Base-by-base conservation (phyloP, 2,113 vertebrate genomes). In the Tyrannus savana region DNA sequence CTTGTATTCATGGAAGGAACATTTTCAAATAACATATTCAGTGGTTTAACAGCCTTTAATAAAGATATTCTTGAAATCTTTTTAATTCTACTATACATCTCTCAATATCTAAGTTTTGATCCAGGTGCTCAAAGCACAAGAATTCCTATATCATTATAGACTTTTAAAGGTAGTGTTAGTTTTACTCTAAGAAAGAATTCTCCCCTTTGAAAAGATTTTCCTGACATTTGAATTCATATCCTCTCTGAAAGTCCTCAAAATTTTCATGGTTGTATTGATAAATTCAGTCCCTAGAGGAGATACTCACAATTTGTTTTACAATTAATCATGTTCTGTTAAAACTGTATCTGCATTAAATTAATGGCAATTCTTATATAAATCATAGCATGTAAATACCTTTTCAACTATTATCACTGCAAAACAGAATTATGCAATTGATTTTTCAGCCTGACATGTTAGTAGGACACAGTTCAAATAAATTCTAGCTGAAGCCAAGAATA, bases 401-500 rank as follows among this genome's bases (percentile, higher is more conserved):
- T 94, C 47, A 93, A 96, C n/a, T 82, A 75, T 72, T 86, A 87
- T 46, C 49, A 77, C 62, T 74, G 49, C n/a, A 95, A 94, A 96
- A 82, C 93, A 53, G 78, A 84, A 90, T 96, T 72, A 91, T 44
- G 87, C 12, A 77, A 82, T 84, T 91, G 87, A 96, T 95, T 97
- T 98, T 97, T 97, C 93, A 95, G 77, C 86, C 84, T 97, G 90
- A 87, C 88, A 95, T 53, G 14, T 96, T 96, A 96, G 71, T 63
- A 92, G 19, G 19, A 96, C 21, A 52, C 50, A 92, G 84, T 52
- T 89, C 80, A 91, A 28, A 44, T 50, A 78, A 96, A 37, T 84
- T 90, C 79, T 93, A 96, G 74, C 66, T 95, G 81, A 97, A 92
- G 80, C 50, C 69, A 85, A 93, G 39, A 93, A 52, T 46, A 64